Evolutionary conservation across 2,113 vertebrate species (phyloP), one percentile per base, ranked within the genome.

Genomic region (Epinephelus moara): DNA sequence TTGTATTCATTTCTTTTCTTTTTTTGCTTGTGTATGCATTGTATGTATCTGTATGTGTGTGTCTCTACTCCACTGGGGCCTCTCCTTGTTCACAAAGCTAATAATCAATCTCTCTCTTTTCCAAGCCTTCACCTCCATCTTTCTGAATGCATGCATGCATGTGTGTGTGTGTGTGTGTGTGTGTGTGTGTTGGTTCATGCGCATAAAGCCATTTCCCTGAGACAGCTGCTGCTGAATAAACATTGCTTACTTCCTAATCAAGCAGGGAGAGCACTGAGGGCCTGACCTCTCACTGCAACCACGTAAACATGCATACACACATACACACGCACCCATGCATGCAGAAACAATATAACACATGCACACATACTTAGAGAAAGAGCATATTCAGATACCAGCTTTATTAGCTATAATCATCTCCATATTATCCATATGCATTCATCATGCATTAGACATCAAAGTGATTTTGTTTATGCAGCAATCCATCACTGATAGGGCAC

Each of bases 221-320:
- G 89, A 95, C 94, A 95, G 94, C 92, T 95, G 94, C 90, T 94
- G 69, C 88, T 95, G 94, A 95, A 95, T 95, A 95, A 95, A 95
- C 94, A 95, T 95, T 92, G 92, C 94, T 95, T 95, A 94, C 92
- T 93, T 93, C 80, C 85, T 94, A 94, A 95, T 95, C 87, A 87
- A 93, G 90, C 87, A 70, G 82, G 81, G 92, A 94, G 83, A 87
- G 83, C 85, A 82, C 85, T 27, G 81, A 90, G 88, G 84, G 89
- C 75, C 82, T 89, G 84, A 89, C 92, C 89, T 88, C 90, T 86
- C 45, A 60, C 88, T 81, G 84, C 89, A 66, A 63, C 73, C 80
- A 75, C 21, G 25, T 70, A 71, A 21, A 6, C 13, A 57, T 45
- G 70, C 53, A 67, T 37, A 33, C 52, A 55, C 15, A 4, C 12